These are phyloP conservation scores for Ormyrus nitidulus DNA, from an alignment of 2,888 invertebrate species.

Conservation along the genomic window DNA sequence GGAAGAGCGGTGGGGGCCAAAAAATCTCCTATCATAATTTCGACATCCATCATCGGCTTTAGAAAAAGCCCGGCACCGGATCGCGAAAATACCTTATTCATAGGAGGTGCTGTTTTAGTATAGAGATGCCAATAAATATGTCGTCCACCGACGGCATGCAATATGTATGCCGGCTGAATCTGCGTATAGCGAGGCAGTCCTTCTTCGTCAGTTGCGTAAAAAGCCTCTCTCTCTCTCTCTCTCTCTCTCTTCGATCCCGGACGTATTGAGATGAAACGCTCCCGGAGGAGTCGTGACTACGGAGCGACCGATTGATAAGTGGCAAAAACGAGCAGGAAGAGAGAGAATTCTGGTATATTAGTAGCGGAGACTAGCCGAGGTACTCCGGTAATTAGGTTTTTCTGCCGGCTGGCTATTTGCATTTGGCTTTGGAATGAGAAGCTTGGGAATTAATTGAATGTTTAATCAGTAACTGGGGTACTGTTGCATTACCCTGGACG, in stretches of 20 bases:
- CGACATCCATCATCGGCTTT: slow-evolving; percentile 67
- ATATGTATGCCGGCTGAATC: slow-evolving; percentile 68
- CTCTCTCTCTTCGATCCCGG: background rate
- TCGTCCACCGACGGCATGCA: slow-evolving; percentile 67
- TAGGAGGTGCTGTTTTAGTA: slow-evolving; percentile 63
- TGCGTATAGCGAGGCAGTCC: slow-evolving; percentile 54
- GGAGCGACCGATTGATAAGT: background rate
- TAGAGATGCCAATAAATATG: slow-evolving; percentile 73
- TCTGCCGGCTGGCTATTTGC: too few relatives aligned
- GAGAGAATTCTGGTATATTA: background rate
- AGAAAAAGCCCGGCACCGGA: slow-evolving; percentile 57
- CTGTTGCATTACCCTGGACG: too few relatives aligned
- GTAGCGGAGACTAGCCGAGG: background rate
- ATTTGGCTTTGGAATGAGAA: too few relatives aligned
- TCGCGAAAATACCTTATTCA: slow-evolving; percentile 67
- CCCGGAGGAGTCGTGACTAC: slow-evolving; percentile 1
- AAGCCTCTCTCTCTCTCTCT: background rate
- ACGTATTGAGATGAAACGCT: slow-evolving; percentile 39
- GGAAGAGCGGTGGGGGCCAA: background rate
- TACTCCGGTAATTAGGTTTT: too few relatives aligned
- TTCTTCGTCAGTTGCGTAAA: slow-evolving; percentile 48
- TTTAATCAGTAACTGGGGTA: too few relatives aligned
- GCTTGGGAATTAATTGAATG: too few relatives aligned
- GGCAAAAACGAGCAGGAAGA: background rate
- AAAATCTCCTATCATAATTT: slow-evolving; percentile 60